phyloP scores from a whole-genome alignment of 1,140 invertebrate species.

The Campoletis sonorensis region DNA sequence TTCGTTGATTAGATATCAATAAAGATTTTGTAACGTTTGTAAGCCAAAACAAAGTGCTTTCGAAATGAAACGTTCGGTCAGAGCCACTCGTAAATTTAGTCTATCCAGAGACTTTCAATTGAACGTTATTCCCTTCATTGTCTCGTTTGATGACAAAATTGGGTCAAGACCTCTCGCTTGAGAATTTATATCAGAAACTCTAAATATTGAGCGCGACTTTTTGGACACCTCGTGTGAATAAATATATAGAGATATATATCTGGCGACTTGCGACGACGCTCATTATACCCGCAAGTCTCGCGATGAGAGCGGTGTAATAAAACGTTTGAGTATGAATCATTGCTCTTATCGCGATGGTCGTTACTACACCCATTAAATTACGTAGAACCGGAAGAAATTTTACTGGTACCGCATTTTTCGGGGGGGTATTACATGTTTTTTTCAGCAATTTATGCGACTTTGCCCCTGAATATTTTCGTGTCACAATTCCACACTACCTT shows the following conservation, averaged over 20 bases:
- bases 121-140: too few species aligned
- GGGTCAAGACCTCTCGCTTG: too few species aligned
- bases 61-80: too few species aligned
- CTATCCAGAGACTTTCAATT: too few species aligned
- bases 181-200: too few species aligned
- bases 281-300: neutral
- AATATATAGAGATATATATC: neutral
- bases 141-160: too few species aligned
- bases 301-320: neutral
- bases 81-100: too few species aligned
- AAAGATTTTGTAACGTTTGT: too few species aligned
- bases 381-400: neutral
- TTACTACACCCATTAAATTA: neutral
- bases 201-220: too few species aligned
- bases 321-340: conserved; percentile 23
- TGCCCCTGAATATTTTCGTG: neutral
- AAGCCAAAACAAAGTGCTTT: too few species aligned
- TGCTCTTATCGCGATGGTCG: conserved; percentile 31
- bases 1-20: too few species aligned
- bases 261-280: neutral
- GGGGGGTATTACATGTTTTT: neutral
- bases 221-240: neutral
- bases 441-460: neutral
- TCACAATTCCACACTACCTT: too few species aligned
- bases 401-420: neutral